Percentiles rank a stretch among this genome's conserved stretches.
These are phyloP conservation scores for Nannobrachium achirus DNA, from an alignment of 2,113 vertebrate genomes.

Conservation along the genomic window DNA sequence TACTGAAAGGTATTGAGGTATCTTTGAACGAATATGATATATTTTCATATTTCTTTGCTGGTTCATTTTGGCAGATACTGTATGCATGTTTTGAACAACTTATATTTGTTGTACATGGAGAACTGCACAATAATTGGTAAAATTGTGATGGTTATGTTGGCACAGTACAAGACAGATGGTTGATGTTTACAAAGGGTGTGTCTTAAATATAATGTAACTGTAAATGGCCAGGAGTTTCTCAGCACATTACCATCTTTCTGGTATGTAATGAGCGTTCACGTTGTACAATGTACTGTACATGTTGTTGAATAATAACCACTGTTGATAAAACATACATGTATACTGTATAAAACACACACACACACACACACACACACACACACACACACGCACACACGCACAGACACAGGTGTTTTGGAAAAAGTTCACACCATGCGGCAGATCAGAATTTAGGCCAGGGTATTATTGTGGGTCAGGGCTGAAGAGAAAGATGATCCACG, in stretches of 20 bases:
- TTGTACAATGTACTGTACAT: constrained; percentile 19
- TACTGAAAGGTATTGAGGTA: constrained; percentile 49
- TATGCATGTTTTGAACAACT: constrained; percentile 69
- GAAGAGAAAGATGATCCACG: constrained; percentile 60
- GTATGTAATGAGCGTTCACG: not conserved
- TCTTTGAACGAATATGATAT: constrained; percentile 64
- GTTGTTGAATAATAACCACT: constrained; percentile 51
- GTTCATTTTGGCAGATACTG: constrained; percentile 64
- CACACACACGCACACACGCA: not conserved
- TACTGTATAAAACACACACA: not conserved
- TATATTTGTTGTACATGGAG: constrained; percentile 44
- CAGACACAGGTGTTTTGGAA: constrained; percentile 27
- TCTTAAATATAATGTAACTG: constrained; percentile 23
- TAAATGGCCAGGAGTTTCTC: constrained; percentile 8
- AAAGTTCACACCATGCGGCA: constrained; percentile 26
- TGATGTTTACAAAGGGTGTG: constrained; percentile 25
- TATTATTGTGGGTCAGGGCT: constrained; percentile 57
- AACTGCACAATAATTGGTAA: constrained; percentile 52
- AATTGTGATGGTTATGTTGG: constrained; percentile 43
- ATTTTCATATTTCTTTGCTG: constrained; percentile 78
- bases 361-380: constrained; percentile 10
- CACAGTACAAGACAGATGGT: constrained; percentile 1
- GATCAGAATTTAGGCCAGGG: constrained; percentile 49
- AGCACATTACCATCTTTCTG: constrained; percentile 14
- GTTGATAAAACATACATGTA: not conserved